Evolutionary conservation across 2,797 vertebrate genomes (phyloP).

Genomic region (Platalea minor): DNA sequence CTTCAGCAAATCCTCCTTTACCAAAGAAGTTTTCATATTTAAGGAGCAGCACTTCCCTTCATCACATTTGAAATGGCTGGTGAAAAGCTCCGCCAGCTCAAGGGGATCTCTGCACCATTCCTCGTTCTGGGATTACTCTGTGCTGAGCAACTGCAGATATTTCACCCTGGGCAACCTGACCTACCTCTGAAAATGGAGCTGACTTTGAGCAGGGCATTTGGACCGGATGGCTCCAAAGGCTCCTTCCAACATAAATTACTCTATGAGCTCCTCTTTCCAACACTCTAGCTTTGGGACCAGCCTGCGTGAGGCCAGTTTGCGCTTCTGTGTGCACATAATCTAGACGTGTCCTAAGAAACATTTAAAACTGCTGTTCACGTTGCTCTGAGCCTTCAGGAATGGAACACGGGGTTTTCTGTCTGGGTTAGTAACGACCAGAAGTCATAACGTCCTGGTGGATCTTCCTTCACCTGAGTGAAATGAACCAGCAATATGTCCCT

Average conservation of each 20-base stretch:
- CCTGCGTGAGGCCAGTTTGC: background rate
- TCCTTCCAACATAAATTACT: background rate
- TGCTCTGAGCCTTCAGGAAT: background rate
- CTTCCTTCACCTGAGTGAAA: background rate
- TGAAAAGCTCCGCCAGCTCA: background rate
- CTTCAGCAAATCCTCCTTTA: background rate
- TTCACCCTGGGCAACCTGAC: background rate
- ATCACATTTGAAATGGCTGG: background rate
- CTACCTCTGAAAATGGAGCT: background rate
- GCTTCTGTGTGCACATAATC: background rate
- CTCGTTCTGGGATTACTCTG: background rate
- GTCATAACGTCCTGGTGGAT: background rate
- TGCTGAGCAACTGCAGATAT: background rate
- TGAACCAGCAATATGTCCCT: background rate
- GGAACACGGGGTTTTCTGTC: background rate
- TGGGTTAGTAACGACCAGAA: background rate
- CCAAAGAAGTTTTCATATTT: background rate
- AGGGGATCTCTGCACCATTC: background rate
- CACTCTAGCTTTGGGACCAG: background rate
- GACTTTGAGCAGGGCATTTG: background rate
- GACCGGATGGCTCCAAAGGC: background rate
- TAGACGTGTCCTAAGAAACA: background rate
- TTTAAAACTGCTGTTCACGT: background rate
- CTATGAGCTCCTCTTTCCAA: background rate
- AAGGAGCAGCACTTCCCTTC: background rate